phyloP scores from a whole-genome alignment of 1,140 invertebrate genomes.

The Drosophila aff. region DNA sequence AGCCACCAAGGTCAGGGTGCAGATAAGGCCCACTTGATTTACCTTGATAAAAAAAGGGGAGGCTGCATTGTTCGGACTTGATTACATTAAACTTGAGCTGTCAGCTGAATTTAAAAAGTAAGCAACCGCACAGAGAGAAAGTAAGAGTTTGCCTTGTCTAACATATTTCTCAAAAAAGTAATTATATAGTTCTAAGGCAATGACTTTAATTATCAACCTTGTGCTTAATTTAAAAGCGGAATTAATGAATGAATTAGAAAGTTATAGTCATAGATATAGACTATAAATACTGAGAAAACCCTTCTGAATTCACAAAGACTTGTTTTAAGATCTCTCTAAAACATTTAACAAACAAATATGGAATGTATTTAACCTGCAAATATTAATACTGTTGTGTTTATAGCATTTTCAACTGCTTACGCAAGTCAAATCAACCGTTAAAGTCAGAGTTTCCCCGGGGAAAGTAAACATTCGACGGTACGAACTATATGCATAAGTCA shows the following conservation, averaged over 20 bases:
- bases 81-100: conserved; percentile 25
- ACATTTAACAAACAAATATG: not conserved
- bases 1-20: conserved; percentile 33
- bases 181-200: not conserved
- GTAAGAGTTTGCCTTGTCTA: not conserved
- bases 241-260: conserved; percentile 12
- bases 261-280: not conserved
- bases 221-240: not conserved
- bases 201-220: conserved; percentile 1
- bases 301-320: not conserved
- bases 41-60: not conserved
- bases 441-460: conserved; percentile 5
- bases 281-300: not conserved
- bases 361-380: not conserved
- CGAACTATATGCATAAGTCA: conserved; percentile 29
- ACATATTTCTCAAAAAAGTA: not conserved
- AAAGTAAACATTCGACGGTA: not conserved
- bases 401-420: too few species aligned
- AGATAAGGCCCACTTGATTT: conserved; percentile 27
- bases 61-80: conserved; percentile 12
- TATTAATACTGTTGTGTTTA: not conserved
- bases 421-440: not conserved
- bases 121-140: not conserved
- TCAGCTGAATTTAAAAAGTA: conserved; percentile 4
- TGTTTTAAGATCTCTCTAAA: too few species aligned